phyloP scores from a whole-genome alignment of 2,797 vertebrate species.

The Zenarchopterus dispar region DNA sequence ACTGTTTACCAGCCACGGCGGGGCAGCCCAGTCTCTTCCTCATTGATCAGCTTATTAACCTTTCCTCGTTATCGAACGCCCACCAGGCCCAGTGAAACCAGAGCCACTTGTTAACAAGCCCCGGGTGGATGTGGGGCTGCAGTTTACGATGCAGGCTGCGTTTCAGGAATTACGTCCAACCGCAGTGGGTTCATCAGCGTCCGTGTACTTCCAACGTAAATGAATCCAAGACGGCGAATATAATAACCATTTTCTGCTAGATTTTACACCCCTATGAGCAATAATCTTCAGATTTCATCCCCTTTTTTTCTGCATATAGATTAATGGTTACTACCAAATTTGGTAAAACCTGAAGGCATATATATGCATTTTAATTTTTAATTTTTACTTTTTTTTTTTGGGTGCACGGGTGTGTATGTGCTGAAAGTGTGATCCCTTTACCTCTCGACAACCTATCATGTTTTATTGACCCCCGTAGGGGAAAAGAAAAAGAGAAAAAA shows the following conservation, averaged over 20 bases:
- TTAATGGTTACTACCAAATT: too few species aligned
- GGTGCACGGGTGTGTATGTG: too few species aligned
- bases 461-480: too few species aligned
- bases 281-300: constrained; percentile 17
- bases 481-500: too few species aligned
- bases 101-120: constrained; percentile 67
- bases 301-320: too few species aligned
- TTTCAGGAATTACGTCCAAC: constrained; percentile 33
- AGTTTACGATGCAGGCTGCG: constrained; percentile 9
- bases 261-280: constrained; percentile 8
- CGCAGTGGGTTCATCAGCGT: constrained; percentile 28
- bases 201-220: constrained; percentile 6
- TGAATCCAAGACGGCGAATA: not conserved
- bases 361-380: too few species aligned
- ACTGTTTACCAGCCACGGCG: constrained; percentile 41
- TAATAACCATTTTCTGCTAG: constrained; percentile 8
- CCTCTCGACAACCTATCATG: too few species aligned
- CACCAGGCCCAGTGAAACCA: constrained; percentile 36
- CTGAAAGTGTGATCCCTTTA: too few species aligned
- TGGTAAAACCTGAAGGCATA: too few species aligned
- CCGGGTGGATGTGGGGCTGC: constrained; percentile 25
- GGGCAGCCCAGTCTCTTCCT: constrained; percentile 29
- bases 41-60: constrained; percentile 76
- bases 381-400: too few species aligned
- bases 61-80: constrained; percentile 61